These are phyloP conservation scores for Ochropacha duplaris DNA, from an alignment of 2,888 invertebrate species.

Conservation along the genomic window DNA sequence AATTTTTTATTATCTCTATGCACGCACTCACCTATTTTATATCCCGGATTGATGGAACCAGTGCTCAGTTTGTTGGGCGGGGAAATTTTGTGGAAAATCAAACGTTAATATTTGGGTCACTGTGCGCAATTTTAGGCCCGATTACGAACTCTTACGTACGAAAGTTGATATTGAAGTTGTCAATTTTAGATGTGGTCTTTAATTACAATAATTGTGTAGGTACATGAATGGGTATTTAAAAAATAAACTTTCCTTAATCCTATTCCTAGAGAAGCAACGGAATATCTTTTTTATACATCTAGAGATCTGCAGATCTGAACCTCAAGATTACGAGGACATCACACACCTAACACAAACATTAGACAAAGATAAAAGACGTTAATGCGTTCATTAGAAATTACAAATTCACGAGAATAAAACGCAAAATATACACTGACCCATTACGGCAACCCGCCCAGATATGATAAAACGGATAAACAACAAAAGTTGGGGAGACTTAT, in stretches of 20 bases:
- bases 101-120: neutral
- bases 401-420: neutral
- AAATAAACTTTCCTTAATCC: too few species aligned
- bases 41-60: neutral
- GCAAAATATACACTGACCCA: neutral
- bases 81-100: neutral
- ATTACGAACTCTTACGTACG: neutral
- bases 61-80: neutral
- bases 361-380: neutral
- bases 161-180: too few species aligned
- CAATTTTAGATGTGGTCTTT: too few species aligned
- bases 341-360: neutral
- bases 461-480: neutral
- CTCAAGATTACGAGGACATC: neutral
- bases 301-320: neutral
- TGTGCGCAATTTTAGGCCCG: too few species aligned
- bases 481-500: neutral
- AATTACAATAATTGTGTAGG: too few species aligned
- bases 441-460: neutral
- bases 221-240: too few species aligned
- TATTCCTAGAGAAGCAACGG: too few species aligned
- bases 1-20: constrained; percentile 31
- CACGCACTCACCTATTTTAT: constrained; percentile 35
- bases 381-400: neutral
- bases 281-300: neutral